Evolutionary conservation across 2,888 invertebrate species (phyloP), one percentile per base, ranked within the genome.

Genomic region (Ophonus ardosiacus): DNA sequence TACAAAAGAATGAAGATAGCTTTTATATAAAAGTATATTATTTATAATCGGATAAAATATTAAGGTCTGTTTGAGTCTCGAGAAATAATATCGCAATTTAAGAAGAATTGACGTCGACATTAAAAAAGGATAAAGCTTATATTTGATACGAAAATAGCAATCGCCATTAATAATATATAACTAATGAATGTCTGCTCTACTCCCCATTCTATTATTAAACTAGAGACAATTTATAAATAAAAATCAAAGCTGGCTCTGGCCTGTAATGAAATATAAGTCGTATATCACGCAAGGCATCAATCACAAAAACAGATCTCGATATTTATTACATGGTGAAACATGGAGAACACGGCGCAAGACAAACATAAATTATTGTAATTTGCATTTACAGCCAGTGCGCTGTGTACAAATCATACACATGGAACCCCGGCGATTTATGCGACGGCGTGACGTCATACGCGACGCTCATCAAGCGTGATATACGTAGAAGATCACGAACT

Each of bases 391-490:
- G 65, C 63, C 80, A n/a, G 13, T 61, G 80, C 59, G 31, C 59
- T 80, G 81, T 81, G 65, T 81, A 81, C 81, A 81, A 81, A 81
- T 81, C 81, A 81, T 81, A 81, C 43, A 63, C 81, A 81, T 65
- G 81, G 65, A 81, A 51, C 65, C 40, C 40, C 56, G 56, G 24
- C 81, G 81, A 81, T 81, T 81, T 81, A 81, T 81, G 63, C 61
- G 43, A 8, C 43, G 13, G 10, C 74, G 74, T 59, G 43, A 71
- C 71, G 17, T 38, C 43, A 71, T 38, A 43, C 40, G n/a, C 71
- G 56, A 17, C 56, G 38, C 43, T 18, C 17, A 17, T n/a, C 7
- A 15, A 8, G 7, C 43, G 21, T 76, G 24, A 76, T 56, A 10
- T 43, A 21, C 21, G 63, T 10, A 10, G 10, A 1, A 13, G 43